phyloP scores from a whole-genome alignment of 1,140 invertebrate species.

The Drosophila miranda region DNA sequence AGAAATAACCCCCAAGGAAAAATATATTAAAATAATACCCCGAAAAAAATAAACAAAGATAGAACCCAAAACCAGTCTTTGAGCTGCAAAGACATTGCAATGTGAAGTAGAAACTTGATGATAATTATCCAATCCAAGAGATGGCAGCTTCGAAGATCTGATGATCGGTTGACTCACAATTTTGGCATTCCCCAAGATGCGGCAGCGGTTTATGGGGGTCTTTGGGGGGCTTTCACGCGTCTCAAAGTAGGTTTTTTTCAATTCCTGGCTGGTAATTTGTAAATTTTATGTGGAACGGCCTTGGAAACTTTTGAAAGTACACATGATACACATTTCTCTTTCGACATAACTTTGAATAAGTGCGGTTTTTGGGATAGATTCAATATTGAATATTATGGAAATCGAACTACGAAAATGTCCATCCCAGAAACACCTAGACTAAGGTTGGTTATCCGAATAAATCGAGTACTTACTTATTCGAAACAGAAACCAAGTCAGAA shows the following conservation, averaged over 20 bases:
- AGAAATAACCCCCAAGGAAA: conserved; percentile 26
- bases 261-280: too few relatives aligned
- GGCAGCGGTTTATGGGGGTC: conserved; percentile 1
- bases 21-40: conserved; percentile 10
- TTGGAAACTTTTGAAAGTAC: too few relatives aligned
- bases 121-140: conserved; percentile 1
- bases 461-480: too few relatives aligned
- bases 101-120: conserved; percentile 22
- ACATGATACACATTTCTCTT: too few relatives aligned
- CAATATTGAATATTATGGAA: too few relatives aligned
- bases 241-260: background rate
- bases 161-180: conserved; percentile 23
- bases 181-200: conserved; percentile 29
- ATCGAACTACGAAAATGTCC: too few relatives aligned
- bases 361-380: too few relatives aligned
- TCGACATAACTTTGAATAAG: too few relatives aligned
- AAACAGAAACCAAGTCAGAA: too few relatives aligned
- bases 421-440: too few relatives aligned
- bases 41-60: background rate
- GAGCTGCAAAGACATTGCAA: conserved; percentile 17
- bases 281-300: too few relatives aligned
- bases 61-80: conserved; percentile 20
- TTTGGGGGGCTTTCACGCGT: conserved; percentile 6
- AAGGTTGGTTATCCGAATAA: too few relatives aligned
- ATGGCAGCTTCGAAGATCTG: background rate